Percentiles rank a stretch among this genome's conserved stretches.
These are phyloP conservation scores for Lethenteron reissneri DNA, from an alignment of 2,113 vertebrate species.

Conservation along the genomic window DNA sequence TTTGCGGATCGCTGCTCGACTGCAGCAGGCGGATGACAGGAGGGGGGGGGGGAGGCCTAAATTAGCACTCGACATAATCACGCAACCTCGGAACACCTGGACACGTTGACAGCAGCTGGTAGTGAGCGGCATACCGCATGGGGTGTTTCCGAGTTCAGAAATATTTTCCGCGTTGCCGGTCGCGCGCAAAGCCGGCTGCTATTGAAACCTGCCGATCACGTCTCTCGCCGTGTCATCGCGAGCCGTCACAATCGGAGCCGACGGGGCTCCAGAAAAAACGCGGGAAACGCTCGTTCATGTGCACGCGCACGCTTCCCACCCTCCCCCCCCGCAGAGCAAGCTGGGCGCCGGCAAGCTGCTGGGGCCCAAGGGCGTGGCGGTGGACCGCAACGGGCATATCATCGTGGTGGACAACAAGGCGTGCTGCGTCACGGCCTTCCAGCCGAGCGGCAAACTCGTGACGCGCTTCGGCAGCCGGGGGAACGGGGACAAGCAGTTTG, in stretches of 20 bases:
- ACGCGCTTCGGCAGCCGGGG: slow-evolving; percentile 69
- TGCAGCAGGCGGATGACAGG: no score
- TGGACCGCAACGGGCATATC: slow-evolving; percentile 80
- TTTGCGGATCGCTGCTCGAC: no score
- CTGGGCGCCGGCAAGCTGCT: slow-evolving; percentile 68
- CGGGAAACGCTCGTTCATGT: no score
- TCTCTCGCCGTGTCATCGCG: not conserved
- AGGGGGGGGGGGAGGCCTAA: no score
- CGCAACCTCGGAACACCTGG: no score
- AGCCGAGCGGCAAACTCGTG: slow-evolving; percentile 76
- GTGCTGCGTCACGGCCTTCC: slow-evolving; percentile 93
- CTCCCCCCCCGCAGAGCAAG: slow-evolving; percentile 35
- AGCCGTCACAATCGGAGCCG: no score
- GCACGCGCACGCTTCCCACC: accelerated
- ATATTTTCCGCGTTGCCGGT: no score
- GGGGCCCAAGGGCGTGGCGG: slow-evolving; percentile 80
- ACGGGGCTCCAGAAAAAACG: no score
- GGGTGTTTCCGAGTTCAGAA: no score
- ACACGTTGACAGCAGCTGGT: no score
- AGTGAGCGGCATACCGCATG: no score
- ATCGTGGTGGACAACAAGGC: slow-evolving; percentile 90
- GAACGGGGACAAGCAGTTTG: slow-evolving; percentile 60
- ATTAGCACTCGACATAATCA: no score
- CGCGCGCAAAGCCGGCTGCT: not conserved
- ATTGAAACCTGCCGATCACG: not conserved